Base-by-base conservation (phyloP, 2,113 vertebrate species). In the Lynx canadensis region DNA sequence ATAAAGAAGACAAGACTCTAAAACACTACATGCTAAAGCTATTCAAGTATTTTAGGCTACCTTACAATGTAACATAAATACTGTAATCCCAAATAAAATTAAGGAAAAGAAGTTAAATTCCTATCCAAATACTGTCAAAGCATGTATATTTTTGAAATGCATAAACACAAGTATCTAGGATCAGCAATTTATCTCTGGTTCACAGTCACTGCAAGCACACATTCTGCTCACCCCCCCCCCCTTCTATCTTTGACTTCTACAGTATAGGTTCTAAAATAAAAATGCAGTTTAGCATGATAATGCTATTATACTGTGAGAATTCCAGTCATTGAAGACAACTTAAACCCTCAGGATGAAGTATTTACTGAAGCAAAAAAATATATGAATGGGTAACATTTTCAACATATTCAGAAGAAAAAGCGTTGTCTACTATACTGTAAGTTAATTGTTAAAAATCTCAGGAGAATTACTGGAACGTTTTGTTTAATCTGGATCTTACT, bases 401-500 rank as follows among this genome's bases (percentile, higher is more conserved):
- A 91, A 85, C 14, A 86, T 66, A 93, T 36, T 91, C 38, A 89
- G 23, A 94, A 65, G 45, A 90, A 90, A 91, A 94, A 65, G 33
- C 25, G 88, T 80, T 88, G 88, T 69, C 68, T 87, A 92, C 18
- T 93, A 11, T n/a, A 78, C n/a, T 89, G 27, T 65, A 95, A 94
- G 81, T 73, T 89, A 94, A 69, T 12, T 85, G 63, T 93, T 78
- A 69, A 94, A 94, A 76, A 36, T 92, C 15, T 76, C 68, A 90
- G 45, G 2, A 94, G 41, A 96, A 97, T 82, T 81, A 93, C 13
- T 96, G 73, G 19, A 96, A 91, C 12, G 96, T 90, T 93, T 25
- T 41, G 52, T 29, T 38, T 91, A 88, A 38, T 65, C 19, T 88
- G 7, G 16, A 81, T 76, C 81, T 95, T 93, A 97, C 33, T 76